These are phyloP conservation scores for Pemphigus obesinymphae DNA, from an alignment of 1,140 invertebrate species.

Conservation along the genomic window DNA sequence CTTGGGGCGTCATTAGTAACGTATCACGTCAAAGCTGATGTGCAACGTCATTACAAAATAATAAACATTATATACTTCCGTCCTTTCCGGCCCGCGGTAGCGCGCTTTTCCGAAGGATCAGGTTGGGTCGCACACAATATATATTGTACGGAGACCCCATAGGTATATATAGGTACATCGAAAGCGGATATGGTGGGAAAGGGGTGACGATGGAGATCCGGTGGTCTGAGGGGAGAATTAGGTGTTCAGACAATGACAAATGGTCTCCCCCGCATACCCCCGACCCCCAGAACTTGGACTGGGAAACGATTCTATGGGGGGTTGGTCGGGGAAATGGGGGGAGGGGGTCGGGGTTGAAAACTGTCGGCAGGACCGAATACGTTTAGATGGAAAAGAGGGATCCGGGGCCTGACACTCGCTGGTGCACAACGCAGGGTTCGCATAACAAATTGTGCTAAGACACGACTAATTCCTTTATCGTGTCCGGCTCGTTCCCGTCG, in stretches of 20 bases:
- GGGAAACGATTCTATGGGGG: neutral
- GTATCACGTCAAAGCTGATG: constrained; percentile 30
- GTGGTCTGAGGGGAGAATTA: neutral
- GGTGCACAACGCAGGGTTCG: neutral
- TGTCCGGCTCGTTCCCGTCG: constrained; percentile 21
- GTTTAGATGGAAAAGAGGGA: neutral
- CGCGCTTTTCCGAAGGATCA: neutral
- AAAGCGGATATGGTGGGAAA: neutral
- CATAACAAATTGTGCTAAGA: constrained; percentile 39
- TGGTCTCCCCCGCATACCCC: neutral
- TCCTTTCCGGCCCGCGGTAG: neutral
- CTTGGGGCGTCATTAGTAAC: constrained; percentile 35
- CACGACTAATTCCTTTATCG: constrained; percentile 40
- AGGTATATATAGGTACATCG: neutral
- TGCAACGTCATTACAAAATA: constrained; percentile 35
- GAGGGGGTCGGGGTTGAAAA: too few relatives aligned
- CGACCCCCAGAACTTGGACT: neutral
- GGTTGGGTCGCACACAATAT: neutral
- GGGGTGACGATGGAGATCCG: neutral
- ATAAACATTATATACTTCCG: constrained; percentile 26
- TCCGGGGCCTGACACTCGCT: constrained; percentile 11
- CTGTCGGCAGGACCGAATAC: neutral
- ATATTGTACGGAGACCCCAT: neutral
- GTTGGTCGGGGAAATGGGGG: neutral
- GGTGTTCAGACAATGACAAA: constrained; percentile 33